Evolutionary conservation across 2,113 vertebrate genomes (phyloP).

Genomic region (Catagonus wagneri): DNA sequence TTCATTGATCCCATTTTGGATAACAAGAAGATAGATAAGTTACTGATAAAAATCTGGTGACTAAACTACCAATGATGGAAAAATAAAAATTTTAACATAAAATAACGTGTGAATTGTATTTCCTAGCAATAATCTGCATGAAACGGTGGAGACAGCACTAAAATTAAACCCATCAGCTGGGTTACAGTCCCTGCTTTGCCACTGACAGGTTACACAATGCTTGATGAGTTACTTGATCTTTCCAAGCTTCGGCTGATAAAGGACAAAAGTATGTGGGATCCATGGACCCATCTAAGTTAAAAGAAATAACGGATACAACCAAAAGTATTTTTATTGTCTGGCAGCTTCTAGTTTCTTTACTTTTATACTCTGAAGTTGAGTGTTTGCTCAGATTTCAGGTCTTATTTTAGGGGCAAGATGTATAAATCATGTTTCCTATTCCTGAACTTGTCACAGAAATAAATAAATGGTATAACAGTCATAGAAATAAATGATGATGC

Average conservation of each 20-base stretch:
- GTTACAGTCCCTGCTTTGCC: neutral
- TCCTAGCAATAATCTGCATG: neutral
- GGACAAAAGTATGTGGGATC: neutral
- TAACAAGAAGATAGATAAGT: neutral
- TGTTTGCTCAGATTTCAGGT: neutral
- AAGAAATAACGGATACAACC: neutral
- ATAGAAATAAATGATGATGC: neutral
- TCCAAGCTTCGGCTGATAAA: neutral
- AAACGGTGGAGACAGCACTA: neutral
- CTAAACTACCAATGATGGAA: neutral
- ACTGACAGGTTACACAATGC: neutral
- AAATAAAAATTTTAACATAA: slow-evolving; percentile 17
- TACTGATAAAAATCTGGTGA: slow-evolving; percentile 29
- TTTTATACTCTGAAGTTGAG: neutral
- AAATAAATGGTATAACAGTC: neutral
- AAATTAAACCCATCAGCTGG: neutral
- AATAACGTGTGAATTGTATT: neutral
- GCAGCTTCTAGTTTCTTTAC: slow-evolving; percentile 2
- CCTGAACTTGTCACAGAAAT: neutral
- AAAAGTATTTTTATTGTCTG: neutral
- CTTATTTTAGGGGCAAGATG: neutral
- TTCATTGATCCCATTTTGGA: neutral
- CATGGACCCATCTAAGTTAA: neutral
- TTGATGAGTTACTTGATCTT: neutral
- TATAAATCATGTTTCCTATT: neutral